Percentiles rank a stretch among this genome's conserved stretches.
phyloP scores from a whole-genome alignment of 2,797 vertebrate genomes.

The Sebastiscus albofasciatus region DNA sequence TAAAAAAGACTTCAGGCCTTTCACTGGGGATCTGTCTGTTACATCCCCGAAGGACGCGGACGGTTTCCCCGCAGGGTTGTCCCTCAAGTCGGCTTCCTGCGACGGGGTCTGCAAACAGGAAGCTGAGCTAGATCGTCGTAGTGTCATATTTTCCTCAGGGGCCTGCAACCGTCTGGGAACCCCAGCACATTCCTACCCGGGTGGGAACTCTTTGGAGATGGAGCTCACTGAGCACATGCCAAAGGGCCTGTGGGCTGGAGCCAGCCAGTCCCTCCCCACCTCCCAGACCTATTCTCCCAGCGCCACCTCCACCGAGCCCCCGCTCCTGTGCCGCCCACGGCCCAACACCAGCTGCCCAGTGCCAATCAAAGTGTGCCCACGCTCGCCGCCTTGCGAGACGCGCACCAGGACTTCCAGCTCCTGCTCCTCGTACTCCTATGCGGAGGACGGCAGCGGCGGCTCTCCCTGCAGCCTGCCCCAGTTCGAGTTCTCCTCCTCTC shows the following conservation, averaged over 20 bases:
- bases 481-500: slow-evolving; percentile 98
- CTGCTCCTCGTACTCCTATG: slow-evolving; percentile 97
- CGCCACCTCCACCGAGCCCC: slow-evolving; percentile 86
- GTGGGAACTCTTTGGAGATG: slow-evolving; percentile 93
- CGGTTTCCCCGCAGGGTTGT: slow-evolving; percentile 88
- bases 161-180: slow-evolving; percentile 90
- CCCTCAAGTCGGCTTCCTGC: slow-evolving; percentile 90
- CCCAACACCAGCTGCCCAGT: slow-evolving; percentile 99
- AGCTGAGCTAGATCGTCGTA: slow-evolving; percentile 93
- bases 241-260: slow-evolving; percentile 92
- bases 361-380: slow-evolving; percentile 99
- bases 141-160: slow-evolving; percentile 97
- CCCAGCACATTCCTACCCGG: slow-evolving; percentile 93
- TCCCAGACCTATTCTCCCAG: slow-evolving; percentile 91
- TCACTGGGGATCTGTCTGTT: slow-evolving; percentile 89
- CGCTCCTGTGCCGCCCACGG: slow-evolving; percentile 89
- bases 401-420: slow-evolving; percentile 98
- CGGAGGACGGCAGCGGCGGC: slow-evolving; percentile 95
- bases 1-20: slow-evolving; percentile 94
- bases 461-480: slow-evolving; percentile 98
- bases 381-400: slow-evolving; percentile 95
- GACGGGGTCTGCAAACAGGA: slow-evolving; percentile 96
- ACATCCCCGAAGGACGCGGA: slow-evolving; percentile 90
- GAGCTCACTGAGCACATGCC: slow-evolving; percentile 93
- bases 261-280: slow-evolving; percentile 94